phyloP scores from a whole-genome alignment of 2,888 invertebrate genomes.

The Tanaodytes sp. region DNA sequence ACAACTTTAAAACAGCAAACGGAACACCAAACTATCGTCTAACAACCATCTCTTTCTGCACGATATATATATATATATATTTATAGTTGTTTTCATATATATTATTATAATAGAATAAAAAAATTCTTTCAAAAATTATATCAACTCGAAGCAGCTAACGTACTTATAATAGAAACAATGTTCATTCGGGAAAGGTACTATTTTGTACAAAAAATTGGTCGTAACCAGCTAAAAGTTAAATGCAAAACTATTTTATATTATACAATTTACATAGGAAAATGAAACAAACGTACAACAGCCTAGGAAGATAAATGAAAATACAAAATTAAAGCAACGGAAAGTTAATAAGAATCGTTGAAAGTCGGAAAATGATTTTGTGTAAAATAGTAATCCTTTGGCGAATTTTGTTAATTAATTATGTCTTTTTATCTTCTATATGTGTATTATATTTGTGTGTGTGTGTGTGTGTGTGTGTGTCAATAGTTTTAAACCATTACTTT shows the following conservation, averaged over 20 bases:
- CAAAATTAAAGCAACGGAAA: neutral
- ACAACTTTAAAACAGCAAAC: conserved; percentile 70
- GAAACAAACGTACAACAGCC: no score
- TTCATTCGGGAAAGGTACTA: conserved; percentile 43
- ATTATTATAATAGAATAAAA: conserved; percentile 39
- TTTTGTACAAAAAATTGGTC: conserved; percentile 43
- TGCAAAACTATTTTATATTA: conserved; percentile 34
- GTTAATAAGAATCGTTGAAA: neutral
- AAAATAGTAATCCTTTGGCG: conserved; percentile 51
- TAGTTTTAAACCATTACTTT: conserved; percentile 65
- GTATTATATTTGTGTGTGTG: conserved; percentile 30
- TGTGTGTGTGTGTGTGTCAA: conserved; percentile 58
- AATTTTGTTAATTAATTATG: conserved; percentile 35
- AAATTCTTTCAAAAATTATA: conserved; percentile 7
- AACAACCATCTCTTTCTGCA: conserved; percentile 64
- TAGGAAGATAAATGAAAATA: neutral
- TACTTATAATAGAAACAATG: conserved; percentile 64
- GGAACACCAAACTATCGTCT: conserved; percentile 70
- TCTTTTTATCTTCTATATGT: conserved; percentile 39
- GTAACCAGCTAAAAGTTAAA: conserved; percentile 29
- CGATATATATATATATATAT: conserved; percentile 51
- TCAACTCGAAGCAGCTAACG: conserved; percentile 61
- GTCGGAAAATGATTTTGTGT: conserved; percentile 39
- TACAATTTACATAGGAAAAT: no score
- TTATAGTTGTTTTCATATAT: conserved; percentile 41